A percentile compares a stretch with the other conserved stretches of the same genome.
Evolutionary conservation across 2,113 vertebrate genomes (phyloP).

Genomic region (Sturnus vulgaris): DNA sequence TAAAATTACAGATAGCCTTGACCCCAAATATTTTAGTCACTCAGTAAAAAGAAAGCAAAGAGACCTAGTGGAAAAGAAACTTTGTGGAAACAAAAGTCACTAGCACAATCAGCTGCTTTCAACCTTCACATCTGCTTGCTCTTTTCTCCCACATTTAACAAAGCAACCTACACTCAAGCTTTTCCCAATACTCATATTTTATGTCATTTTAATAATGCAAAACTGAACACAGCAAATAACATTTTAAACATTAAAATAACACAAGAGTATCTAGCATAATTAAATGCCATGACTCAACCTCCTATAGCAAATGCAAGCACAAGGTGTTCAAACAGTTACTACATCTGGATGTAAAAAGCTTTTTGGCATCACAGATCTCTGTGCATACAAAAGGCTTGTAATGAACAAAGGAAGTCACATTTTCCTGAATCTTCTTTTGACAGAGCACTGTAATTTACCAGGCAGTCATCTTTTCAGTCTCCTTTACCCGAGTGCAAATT

Average conservation of each 20-base stretch:
- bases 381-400: background rate
- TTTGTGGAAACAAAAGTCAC: background rate
- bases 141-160: background rate
- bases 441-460: background rate
- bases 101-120: background rate
- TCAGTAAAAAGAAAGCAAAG: background rate
- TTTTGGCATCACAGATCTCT: background rate
- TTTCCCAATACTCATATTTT: background rate
- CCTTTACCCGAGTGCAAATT: rapidly evolving
- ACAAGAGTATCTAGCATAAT: background rate
- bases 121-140: background rate
- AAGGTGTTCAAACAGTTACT: background rate
- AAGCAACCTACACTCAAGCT: background rate
- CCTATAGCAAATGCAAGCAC: background rate
- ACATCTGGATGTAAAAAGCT: background rate
- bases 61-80: background rate
- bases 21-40: background rate
- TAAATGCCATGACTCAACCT: background rate
- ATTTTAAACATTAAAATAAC: background rate
- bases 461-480: background rate
- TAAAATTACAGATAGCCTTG: background rate
- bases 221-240: background rate
- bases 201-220: background rate
- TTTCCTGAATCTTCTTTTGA: background rate
- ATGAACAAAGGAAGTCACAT: background rate